A percentile compares a stretch with the other conserved stretches of the same genome.
Conservation (phyloP, 1,140 invertebrate genomes). For the fruit fly (Drosophila melanogaster) region DNA sequence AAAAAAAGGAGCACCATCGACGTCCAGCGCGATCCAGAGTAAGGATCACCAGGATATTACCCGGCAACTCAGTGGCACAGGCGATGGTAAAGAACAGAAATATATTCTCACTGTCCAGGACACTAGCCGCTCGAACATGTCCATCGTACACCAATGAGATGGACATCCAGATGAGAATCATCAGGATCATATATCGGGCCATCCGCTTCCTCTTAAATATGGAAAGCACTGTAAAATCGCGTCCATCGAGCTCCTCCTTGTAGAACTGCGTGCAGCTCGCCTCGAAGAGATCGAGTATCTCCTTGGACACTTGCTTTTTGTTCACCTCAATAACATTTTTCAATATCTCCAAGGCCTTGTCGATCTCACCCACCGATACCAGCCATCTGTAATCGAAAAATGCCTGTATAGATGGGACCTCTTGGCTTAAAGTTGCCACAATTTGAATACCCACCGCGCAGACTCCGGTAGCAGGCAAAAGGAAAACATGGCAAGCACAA, state of each 20-base stretch:
- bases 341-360: constrained; percentile 91
- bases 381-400: constrained; percentile 88
- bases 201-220: constrained; percentile 90
- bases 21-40: constrained; percentile 92
- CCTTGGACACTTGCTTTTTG: constrained; percentile 88
- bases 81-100: constrained; percentile 94
- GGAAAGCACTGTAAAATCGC: constrained; percentile 90
- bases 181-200: constrained; percentile 89
- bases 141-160: constrained; percentile 94
- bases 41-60: constrained; percentile 91
- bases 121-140: constrained; percentile 93
- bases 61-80: constrained; percentile 89
- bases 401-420: neutral
- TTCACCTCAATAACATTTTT: constrained; percentile 92
- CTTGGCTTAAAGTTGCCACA: neutral
- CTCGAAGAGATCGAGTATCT: constrained; percentile 89
- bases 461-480: constrained; percentile 92
- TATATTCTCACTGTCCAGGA: constrained; percentile 89
- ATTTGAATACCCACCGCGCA: constrained; percentile 85
- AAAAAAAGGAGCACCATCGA: constrained; percentile 92
- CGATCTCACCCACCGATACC: constrained; percentile 91
- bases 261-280: constrained; percentile 78
- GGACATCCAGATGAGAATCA: constrained; percentile 94
- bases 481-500: constrained; percentile 88
- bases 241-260: constrained; percentile 88